Evolutionary conservation across 1,140 invertebrate genomes (phyloP).

Genomic region (Apis dorsata): DNA sequence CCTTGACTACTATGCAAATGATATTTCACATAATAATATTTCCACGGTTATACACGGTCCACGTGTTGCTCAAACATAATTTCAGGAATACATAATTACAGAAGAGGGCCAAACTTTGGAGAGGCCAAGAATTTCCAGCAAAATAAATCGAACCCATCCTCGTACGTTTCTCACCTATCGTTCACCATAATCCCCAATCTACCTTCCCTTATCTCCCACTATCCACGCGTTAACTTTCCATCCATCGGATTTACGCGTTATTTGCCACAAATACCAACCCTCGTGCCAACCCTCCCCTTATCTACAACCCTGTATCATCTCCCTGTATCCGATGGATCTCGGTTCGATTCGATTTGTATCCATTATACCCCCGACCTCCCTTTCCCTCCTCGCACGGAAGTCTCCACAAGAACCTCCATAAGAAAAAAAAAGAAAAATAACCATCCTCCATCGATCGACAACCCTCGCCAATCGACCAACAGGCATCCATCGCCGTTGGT

Average conservation of each 20-base stretch:
- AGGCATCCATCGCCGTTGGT: background rate
- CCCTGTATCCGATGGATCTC: slow-evolving; percentile 28
- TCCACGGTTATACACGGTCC: no score
- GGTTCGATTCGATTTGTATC: slow-evolving; percentile 56
- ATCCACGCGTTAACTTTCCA: slow-evolving; percentile 22
- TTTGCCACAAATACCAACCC: slow-evolving; percentile 28
- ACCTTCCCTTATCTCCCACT: slow-evolving; percentile 2
- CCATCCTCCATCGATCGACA: background rate
- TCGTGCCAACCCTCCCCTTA: background rate
- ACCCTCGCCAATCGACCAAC: background rate
- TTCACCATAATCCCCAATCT: background rate
- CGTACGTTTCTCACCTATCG: background rate
- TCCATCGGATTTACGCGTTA: slow-evolving; percentile 29
- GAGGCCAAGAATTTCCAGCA: background rate
- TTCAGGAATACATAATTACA: background rate
- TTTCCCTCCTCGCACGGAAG: background rate
- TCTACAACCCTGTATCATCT: slow-evolving; percentile 28
- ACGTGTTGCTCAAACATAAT: background rate
- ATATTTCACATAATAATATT: no score
- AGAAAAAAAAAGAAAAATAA: background rate
- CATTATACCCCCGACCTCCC: slow-evolving; percentile 12
- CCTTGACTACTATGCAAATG: no score
- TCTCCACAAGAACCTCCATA: background rate
- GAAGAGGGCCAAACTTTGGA: background rate
- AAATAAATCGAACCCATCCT: background rate